Conservation (phyloP, 2,113 vertebrate species). For the Nicator chloris region DNA sequence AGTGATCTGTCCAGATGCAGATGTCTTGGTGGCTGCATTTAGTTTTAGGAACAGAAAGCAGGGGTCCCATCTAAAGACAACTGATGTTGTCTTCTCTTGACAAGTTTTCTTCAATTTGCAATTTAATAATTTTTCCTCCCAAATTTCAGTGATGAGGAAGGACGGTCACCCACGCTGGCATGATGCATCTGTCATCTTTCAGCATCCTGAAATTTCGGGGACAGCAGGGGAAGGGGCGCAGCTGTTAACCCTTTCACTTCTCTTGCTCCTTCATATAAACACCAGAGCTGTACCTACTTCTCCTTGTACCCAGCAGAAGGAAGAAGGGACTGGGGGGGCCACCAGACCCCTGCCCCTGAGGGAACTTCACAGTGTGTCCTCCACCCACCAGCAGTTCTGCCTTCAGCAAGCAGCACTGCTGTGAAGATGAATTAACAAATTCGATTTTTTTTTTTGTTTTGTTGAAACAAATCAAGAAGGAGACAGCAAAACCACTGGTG, state of each 20-base stretch:
- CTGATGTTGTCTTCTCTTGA: conserved; percentile 16
- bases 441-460: not conserved
- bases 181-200: not conserved
- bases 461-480: not conserved
- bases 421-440: not conserved
- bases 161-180: not conserved
- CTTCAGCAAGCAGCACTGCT: not conserved
- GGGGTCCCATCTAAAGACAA: not conserved
- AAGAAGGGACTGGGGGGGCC: not conserved
- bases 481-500: not conserved
- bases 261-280: not conserved
- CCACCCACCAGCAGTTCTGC: not conserved
- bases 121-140: not conserved
- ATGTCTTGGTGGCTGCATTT: conserved; percentile 20
- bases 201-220: not conserved
- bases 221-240: not conserved
- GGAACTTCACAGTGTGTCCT: not conserved
- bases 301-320: not conserved
- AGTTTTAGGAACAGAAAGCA: not conserved
- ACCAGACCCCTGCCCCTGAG: not conserved
- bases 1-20: conserved; percentile 25
- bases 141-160: not conserved
- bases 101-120: conserved; percentile 1
- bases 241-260: not conserved
- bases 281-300: not conserved